Evolutionary conservation across 2,888 invertebrate genomes (phyloP).

Genomic region (Tetragonula carbonaria): DNA sequence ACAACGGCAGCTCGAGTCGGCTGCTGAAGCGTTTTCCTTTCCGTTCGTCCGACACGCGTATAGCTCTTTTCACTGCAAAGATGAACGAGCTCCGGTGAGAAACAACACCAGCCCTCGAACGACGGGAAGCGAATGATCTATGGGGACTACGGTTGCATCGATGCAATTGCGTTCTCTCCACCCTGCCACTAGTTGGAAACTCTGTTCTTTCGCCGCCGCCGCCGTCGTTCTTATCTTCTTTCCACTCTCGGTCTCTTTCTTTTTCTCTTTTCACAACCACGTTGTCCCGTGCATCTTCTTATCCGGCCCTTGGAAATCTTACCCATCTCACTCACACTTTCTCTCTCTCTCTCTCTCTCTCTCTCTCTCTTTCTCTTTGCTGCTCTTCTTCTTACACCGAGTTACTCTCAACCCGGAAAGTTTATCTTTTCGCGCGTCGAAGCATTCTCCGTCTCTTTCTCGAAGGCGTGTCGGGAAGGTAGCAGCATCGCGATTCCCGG

Average conservation of each 20-base stretch:
- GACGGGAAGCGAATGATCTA: conserved; percentile 32
- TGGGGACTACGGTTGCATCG: conserved; percentile 37
- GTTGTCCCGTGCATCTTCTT: conserved; percentile 38
- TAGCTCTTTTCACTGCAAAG: not conserved
- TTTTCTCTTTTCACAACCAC: not conserved
- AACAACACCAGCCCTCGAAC: conserved; percentile 5
- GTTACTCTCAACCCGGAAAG: conserved; percentile 78
- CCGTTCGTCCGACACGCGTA: not conserved
- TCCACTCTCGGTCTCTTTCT: not conserved
- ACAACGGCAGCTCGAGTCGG: not conserved
- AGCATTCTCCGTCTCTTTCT: conserved; percentile 4
- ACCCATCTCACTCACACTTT: not conserved
- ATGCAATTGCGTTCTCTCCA: conserved; percentile 42
- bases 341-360: not conserved
- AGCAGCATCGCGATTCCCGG: conserved; percentile 31
- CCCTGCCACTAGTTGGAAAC: conserved; percentile 26
- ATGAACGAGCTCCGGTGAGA: conserved; percentile 7
- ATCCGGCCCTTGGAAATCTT: conserved; percentile 14
- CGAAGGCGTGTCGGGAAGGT: conserved; percentile 1
- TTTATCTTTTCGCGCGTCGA: conserved; percentile 75
- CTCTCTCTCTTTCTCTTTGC: not conserved
- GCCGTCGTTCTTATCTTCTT: not conserved
- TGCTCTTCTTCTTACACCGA: conserved; percentile 55
- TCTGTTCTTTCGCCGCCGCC: conserved; percentile 3
- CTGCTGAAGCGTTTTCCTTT: not conserved